Base-by-base conservation (phyloP, 2,113 vertebrate genomes). In the Heterotis niloticus region DNA sequence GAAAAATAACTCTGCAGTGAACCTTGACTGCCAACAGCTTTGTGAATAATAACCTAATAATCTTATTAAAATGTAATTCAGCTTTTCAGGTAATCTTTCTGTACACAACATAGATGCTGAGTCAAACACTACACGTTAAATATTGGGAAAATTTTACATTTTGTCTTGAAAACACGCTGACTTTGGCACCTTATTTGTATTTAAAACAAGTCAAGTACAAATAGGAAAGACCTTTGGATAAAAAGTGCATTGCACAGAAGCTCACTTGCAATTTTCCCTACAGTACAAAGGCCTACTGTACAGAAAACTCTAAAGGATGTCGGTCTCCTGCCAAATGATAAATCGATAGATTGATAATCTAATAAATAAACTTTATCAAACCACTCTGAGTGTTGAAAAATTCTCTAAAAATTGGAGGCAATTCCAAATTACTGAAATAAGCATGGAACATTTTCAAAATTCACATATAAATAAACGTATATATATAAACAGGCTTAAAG, bases 401-500 rank as follows among this genome's bases (percentile, higher is more conserved):
- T 60, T n/a, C 28, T 75, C 17, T 29, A 62, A 75, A 51, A 64
- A 76, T 28, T 76, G 64, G 16, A 44, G 10, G 62, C 51, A 12
- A 76, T 65, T 74, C 26, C 71, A 59, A 14, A 28, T 59, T 65
- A 76, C 28, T 65, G 20, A 65, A 76, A 0, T 24, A 65, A 28
- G 75, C 64, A 44, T 26, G 28, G 12, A 24, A 57, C 52, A 44
- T 28, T 56, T 52, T 52, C 13, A 60, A 60, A 78, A 70, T 24
- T 23, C 24, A 44, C 28, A 70, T 4, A n/a, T 64, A 51, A 64
- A 71, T 59, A 71, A 78, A 65, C 20, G 64, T 26, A 34, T 83
- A 66, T 68, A 72, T 72, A 77, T 69, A 69, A 66, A 77, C 23
- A 83, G 78, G 54, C 82, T 82, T 79, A 82, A 81, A 26, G 83